These are phyloP conservation scores for Antheraea assamensis DNA, from an alignment of 2,888 invertebrate genomes.

Conservation along the genomic window DNA sequence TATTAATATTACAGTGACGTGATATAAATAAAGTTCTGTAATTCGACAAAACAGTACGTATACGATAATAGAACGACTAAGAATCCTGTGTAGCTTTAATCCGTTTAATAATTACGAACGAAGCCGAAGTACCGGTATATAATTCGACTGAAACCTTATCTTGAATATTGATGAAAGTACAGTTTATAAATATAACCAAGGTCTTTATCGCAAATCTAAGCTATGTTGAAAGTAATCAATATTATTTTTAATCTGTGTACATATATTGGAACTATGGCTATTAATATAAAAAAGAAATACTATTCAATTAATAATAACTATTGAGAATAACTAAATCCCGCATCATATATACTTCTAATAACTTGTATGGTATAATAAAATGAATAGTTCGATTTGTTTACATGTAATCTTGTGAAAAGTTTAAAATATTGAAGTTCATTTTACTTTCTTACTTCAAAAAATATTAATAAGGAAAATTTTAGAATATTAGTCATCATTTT, in stretches of 20 bases:
- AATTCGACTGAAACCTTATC: conserved; percentile 57
- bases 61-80: conserved; percentile 5
- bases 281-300: neutral
- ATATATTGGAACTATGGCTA: neutral
- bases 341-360: neutral
- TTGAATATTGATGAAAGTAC: conserved; percentile 47
- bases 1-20: no score
- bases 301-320: neutral
- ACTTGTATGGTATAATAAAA: neutral
- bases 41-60: conserved; percentile 21
- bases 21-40: neutral
- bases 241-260: neutral
- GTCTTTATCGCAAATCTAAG: conserved; percentile 10
- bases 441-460: neutral
- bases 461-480: neutral
- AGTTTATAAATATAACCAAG: conserved; percentile 56
- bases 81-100: conserved; percentile 50
- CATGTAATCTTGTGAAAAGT: neutral
- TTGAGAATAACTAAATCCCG: neutral
- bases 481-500: neutral
- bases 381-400: neutral
- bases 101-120: conserved; percentile 68
- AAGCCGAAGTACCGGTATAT: conserved; percentile 34
- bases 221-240: neutral
- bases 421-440: neutral